Base-by-base conservation (phyloP, 92 coral and sea anemone species). In the Isaurus tuberculatus region DNA sequence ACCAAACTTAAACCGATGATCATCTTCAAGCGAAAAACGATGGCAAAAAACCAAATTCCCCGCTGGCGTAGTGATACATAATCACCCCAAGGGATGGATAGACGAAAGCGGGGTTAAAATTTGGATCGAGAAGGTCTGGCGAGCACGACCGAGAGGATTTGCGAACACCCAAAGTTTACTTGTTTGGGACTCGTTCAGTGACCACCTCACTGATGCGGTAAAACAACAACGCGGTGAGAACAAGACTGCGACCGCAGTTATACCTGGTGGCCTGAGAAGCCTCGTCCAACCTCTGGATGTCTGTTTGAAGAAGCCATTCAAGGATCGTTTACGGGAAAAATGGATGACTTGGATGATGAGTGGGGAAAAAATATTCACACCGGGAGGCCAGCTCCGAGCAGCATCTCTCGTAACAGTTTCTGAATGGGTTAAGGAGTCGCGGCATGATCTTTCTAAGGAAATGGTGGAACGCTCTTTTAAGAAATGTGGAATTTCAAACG, bases 331-430 rank as follows among this genome's bases (percentile, higher is more conserved):
- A 43, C 48, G 79, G 37, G 70, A 85, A 19, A 63, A 51, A 66
- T 77, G 89, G 89, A 32, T 25, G 33, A 77, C 72, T 65, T 85
- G 89, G 84, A 77, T 67, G 89, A 77, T 85, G 46, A 80, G 69
- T 53, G 89, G 89, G 25, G 84, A 85, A 58, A 85, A 85, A 71
- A 78, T 61, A 25, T 85, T 65, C 79, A 85, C 88, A 9, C 43
- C 79, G 48, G 83, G 70, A 30, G 83, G 78, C 63, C 44, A 75
- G 46, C 25, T 75, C 75, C 71, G 79, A 67, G 88, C 88, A 48
- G 88, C 88, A 75, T 75, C 88, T 10, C 88, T 85, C 32, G 58
- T 61, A 32, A 75, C 88, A 67, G 72, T 84, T 30, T 84, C 74
- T 42, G 37, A 37, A 53, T 84, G 84, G 88, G 88, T 85, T 28